These are phyloP conservation scores for Scalopus aquaticus DNA, from an alignment of 2,113 vertebrate genomes.

Conservation along the genomic window DNA sequence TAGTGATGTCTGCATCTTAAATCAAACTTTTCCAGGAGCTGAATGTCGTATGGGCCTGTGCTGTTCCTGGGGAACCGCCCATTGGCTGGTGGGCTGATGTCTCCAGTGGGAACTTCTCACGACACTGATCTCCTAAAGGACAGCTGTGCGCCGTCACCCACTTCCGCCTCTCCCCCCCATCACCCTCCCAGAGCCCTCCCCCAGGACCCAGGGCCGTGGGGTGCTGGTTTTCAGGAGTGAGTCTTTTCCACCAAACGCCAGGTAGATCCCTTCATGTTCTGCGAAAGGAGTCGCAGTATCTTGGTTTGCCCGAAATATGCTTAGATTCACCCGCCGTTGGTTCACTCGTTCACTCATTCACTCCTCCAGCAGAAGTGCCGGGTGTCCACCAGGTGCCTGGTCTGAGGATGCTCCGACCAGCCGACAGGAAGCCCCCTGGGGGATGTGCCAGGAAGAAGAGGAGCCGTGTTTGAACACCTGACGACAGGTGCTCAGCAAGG, in stretches of 20 bases:
- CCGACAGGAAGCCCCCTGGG: accelerated
- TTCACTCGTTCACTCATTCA: background rate
- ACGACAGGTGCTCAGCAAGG: background rate
- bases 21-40: conserved; percentile 85
- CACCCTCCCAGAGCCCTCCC: background rate
- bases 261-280: background rate
- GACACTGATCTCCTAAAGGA: background rate
- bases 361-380: background rate
- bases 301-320: background rate
- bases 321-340: background rate
- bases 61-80: conserved; percentile 54
- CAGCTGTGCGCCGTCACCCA: too few species aligned
- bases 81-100: conserved; percentile 72
- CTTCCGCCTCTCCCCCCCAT: too few species aligned
- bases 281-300: background rate
- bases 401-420: background rate
- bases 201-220: background rate
- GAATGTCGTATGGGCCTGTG: conserved; percentile 78
- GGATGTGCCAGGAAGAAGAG: background rate
- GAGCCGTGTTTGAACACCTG: background rate
- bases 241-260: background rate
- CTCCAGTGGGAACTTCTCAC: conserved; percentile 64
- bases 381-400: background rate
- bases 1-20: conserved; percentile 84
- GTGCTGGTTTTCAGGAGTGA: background rate